Evolutionary conservation across 1,140 invertebrate genomes (phyloP), one percentile per base, ranked within the genome.

Genomic region (Lysiphlebus fabarum): DNA sequence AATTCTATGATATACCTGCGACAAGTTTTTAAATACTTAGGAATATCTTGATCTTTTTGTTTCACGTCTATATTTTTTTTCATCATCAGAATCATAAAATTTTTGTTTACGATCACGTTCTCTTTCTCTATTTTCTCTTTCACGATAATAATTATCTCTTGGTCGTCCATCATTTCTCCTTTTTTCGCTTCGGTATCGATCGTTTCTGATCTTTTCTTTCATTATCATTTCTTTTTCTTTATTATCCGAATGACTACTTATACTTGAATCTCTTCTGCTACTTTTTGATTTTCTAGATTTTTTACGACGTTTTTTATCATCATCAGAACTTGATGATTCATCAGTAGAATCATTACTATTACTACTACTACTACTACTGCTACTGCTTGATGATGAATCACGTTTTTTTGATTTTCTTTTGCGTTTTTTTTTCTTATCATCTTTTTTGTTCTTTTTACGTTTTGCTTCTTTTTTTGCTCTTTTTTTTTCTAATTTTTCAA

Each of bases 401-500:
- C 40, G 51, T 60, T 58, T 54, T 11, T 50, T 61, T 34, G 43
- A 41, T 59, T 62, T 68, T n/a, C 58, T 50, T 14, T 65, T 66
- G 10, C 41, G 47, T 7, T 61, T 50, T 36, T 11, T 53, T 7
- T 36, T 11, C 26, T 44, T 42, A 17, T 56, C 59, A n/a, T 45
- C 43, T 26, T 61, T 61, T 11, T 56, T 64, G 4, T 11, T 43
- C 43, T 48, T 50, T 17, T 53, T 56, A 56, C 67, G 48, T n/a
- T 66, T 65, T 64, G 66, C 54, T 53, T 66, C 42, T 42, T 34
- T 53, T 61, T 56, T 43, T 43, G 41, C 26, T 41, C 11, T 57
- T 76, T 77, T 77, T 56, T 82, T 87, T 65, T 92, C 89, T 38
- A 93, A 76, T 77, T 90, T 90, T 63, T 90, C 85, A 34, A 93